Conservation (phyloP, 2,113 vertebrate genomes). For the Neogobius melanostomus region DNA sequence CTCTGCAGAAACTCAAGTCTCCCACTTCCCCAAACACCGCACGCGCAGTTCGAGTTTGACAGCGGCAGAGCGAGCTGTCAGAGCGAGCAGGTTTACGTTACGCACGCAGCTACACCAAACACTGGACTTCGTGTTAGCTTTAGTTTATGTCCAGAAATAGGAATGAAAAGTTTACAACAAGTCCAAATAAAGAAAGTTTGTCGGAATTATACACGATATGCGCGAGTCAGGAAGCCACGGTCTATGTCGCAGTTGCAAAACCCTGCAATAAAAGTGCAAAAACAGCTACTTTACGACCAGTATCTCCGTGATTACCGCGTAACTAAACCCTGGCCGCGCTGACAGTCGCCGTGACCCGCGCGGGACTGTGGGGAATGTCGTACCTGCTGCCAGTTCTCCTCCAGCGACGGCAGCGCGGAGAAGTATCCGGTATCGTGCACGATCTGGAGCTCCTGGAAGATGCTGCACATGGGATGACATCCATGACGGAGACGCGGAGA, state of each 20-base stretch:
- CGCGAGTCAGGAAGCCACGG: no score
- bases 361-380: neutral
- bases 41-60: conserved; percentile 29
- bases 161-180: no score
- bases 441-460: conserved; percentile 98
- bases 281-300: no score
- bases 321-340: no score
- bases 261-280: no score
- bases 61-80: conserved; percentile 30
- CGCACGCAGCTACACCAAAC: neutral
- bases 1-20: neutral
- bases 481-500: conserved; percentile 78
- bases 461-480: conserved; percentile 99
- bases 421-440: conserved; percentile 99
- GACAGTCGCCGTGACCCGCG: no score
- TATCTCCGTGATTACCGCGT: no score
- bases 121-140: no score
- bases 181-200: no score
- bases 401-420: conserved; percentile 95
- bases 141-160: no score
- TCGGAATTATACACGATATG: no score
- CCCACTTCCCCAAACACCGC: neutral
- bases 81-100: conserved; percentile 20
- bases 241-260: no score
- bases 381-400: conserved; percentile 99